Percentiles rank a stretch among this genome's conserved stretches.
Conservation (phyloP, 2,797 vertebrate genomes). For the Calcarius lapponicus region DNA sequence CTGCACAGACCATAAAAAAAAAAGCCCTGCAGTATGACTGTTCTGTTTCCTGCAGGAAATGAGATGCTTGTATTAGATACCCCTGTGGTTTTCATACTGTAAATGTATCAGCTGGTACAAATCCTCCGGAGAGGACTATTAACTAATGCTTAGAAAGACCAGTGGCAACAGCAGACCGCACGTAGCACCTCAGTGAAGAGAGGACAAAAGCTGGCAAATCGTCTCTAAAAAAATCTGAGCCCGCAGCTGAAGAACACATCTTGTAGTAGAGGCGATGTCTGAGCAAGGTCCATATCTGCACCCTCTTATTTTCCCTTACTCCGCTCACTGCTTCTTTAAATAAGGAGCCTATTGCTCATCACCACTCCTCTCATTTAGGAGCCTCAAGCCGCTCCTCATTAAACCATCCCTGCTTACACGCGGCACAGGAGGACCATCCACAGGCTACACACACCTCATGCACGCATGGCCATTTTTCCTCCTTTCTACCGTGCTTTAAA, state of each 20-base stretch:
- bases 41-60: constrained; percentile 64
- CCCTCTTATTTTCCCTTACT: not conserved
- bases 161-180: not conserved
- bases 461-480: not conserved
- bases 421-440: not conserved
- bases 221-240: not conserved
- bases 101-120: constrained; percentile 51
- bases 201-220: constrained; percentile 9
- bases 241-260: not conserved
- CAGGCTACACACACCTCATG: not conserved
- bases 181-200: not conserved
- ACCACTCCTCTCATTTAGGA: not conserved
- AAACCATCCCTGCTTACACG: not conserved
- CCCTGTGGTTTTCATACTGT: constrained; percentile 50
- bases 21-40: constrained; percentile 46
- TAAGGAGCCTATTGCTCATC: not conserved
- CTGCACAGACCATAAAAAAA: not conserved
- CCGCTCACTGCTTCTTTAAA: not conserved
- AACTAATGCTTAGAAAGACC: constrained; percentile 55
- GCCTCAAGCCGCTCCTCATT: not conserved
- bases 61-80: constrained; percentile 52
- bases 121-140: constrained; percentile 56
- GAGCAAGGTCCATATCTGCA: not conserved
- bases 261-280: not conserved
- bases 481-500: not conserved